phyloP scores from a whole-genome alignment of 2,113 vertebrate species.

The Amazona guildingii region DNA sequence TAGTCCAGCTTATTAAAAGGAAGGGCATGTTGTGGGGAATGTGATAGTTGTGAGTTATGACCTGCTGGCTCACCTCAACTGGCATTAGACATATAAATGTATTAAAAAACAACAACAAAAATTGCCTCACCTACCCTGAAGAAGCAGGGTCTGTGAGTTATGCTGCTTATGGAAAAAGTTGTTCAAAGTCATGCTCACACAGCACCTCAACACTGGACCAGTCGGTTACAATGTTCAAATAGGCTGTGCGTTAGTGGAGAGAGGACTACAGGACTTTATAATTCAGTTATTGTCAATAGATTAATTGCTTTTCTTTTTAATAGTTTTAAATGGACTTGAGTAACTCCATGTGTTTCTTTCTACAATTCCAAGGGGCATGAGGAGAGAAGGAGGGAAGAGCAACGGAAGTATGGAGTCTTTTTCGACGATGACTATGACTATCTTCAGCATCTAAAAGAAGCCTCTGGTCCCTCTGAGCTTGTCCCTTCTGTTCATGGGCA shows the following conservation, averaged over 20 bases:
- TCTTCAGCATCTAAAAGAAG: conserved; percentile 93
- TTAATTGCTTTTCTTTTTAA: background rate
- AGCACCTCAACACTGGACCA: background rate
- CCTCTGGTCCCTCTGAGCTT: conserved; percentile 77
- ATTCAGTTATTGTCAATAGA: background rate
- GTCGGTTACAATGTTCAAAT: fast-evolving
- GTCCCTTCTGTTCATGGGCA: conserved; percentile 62
- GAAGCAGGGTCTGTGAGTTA: background rate
- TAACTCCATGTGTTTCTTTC: background rate
- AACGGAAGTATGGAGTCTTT: conserved; percentile 91
- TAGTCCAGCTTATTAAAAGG: background rate
- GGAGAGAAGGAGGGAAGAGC: conserved; percentile 84
- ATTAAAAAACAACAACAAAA: background rate
- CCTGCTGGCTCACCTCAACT: background rate
- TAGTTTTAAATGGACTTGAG: background rate
- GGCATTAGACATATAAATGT: background rate
- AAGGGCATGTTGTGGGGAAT: background rate
- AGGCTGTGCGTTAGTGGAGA: background rate
- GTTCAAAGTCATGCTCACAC: background rate
- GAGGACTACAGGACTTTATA: background rate
- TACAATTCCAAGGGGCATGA: conserved; percentile 63
- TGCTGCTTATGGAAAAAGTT: background rate
- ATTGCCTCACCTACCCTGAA: background rate
- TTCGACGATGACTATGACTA: conserved; percentile 97
- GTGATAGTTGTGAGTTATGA: background rate